These are phyloP conservation scores for Aphodius granarius DNA, from an alignment of 2,888 invertebrate genomes.

Conservation along the genomic window DNA sequence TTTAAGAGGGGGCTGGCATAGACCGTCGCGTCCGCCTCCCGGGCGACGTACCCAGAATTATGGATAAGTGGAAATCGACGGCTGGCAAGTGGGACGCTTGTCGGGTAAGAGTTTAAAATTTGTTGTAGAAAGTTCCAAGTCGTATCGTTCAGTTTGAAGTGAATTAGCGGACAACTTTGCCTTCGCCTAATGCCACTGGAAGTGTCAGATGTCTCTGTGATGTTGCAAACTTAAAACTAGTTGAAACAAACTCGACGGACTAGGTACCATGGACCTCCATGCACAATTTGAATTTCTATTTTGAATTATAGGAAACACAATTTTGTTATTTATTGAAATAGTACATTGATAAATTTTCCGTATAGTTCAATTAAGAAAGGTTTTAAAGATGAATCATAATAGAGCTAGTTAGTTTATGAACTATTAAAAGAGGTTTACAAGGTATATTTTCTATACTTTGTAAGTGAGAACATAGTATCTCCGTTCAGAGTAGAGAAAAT, in stretches of 20 bases:
- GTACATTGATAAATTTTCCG: too few relatives aligned
- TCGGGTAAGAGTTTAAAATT: constrained; percentile 34
- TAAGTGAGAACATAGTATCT: too few relatives aligned
- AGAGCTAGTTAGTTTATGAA: too few relatives aligned
- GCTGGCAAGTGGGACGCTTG: constrained; percentile 32
- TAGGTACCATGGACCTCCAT: not conserved
- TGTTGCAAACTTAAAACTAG: not conserved
- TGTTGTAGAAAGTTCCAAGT: constrained; percentile 35
- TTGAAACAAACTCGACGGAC: not conserved
- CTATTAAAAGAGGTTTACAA: too few relatives aligned
- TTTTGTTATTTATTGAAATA: too few relatives aligned
- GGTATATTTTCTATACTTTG: too few relatives aligned
- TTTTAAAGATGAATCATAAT: too few relatives aligned
- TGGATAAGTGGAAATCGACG: constrained; percentile 34
- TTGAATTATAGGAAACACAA: not conserved
- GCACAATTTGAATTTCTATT: not conserved
- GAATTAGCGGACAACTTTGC: constrained; percentile 25
- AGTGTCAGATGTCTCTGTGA: constrained; percentile 11
- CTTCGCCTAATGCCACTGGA: constrained; percentile 17
- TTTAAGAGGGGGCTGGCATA: constrained; percentile 13
- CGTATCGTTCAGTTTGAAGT: constrained; percentile 32
- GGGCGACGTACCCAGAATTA: constrained; percentile 28
- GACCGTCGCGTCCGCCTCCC: constrained; percentile 8
- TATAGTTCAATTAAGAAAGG: too few relatives aligned
- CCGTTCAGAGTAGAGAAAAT: too few relatives aligned